A percentile compares a stretch with the other conserved stretches of the same genome.
Conservation (phyloP, 2,113 vertebrate species). For the Eolophus roseicapilla region DNA sequence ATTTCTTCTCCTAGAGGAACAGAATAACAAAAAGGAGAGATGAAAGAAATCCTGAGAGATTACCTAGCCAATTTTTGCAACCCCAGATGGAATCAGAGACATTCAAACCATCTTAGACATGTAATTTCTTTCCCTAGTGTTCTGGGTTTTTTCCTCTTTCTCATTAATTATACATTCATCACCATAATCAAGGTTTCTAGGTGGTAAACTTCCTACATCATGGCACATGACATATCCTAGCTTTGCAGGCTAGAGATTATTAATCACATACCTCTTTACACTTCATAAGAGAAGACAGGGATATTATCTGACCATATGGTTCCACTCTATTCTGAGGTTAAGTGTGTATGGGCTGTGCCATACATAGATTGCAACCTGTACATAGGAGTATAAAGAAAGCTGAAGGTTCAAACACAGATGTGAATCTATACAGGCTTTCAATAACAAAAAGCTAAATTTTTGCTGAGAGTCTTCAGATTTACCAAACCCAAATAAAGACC, state of each 20-base stretch:
- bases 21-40: neutral
- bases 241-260: neutral
- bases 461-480: neutral
- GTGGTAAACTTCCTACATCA: neutral
- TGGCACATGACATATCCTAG: neutral
- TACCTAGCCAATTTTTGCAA: neutral
- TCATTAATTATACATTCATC: neutral
- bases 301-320: neutral
- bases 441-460: neutral
- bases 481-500: neutral
- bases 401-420: neutral
- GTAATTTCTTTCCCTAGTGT: neutral
- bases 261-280: neutral
- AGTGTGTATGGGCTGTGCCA: neutral
- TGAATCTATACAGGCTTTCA: neutral
- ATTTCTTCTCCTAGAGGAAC: neutral
- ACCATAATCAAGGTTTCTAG: neutral
- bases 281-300: neutral
- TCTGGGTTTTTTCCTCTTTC: neutral
- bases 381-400: neutral
- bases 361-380: neutral
- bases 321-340: neutral
- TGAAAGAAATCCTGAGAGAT: neutral
- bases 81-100: neutral
- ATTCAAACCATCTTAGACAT: neutral